Evolutionary conservation across 2,797 vertebrate species (phyloP), one percentile per base, ranked within the genome.

Genomic region (Tauraco hartlaubi): DNA sequence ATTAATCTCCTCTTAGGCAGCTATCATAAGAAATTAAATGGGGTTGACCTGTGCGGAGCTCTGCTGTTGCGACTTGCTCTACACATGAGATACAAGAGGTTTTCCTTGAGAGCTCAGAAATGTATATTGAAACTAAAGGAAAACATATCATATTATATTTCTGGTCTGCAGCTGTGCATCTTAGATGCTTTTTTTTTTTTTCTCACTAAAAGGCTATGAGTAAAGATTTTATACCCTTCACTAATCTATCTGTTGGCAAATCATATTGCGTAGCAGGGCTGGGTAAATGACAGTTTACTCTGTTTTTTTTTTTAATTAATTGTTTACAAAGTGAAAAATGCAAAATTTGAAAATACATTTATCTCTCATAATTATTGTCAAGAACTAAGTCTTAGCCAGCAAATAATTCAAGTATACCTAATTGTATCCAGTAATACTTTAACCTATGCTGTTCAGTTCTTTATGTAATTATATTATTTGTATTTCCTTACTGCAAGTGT

Each of bases 61-160:
- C 75, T 82, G 31, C 62, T 78, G 75, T 88, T 96, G 85, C 92
- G 79, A 87, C 92, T 95, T 95, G 77, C 90, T 92, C 87, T 89
- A 77, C 75, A 94, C 91, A 94, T 84, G 78, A 96, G 72, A 82
- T 90, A 89, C 51, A 82, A 92, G 92, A 91, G 56, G 61, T 91
- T 92, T 95, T 96, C 84, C 86, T 94, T 96, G 85, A 80, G 86
- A 95, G 33, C 59, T 95, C 51, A 61, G 75, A 35, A 63, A 66
- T 52, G 28, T 85, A 63, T 86, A 71, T 35, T 85, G 88, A 88
- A 91, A 79, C 55, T 35, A 76, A 92, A 95, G 64, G 78, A 76
- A 79, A 89, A 69, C 59, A 81, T 35, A 87, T 73, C 58, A 59
- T 66, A 29, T 35, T 62, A 28, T 62, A 48, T 81, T 94, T 82